These are phyloP conservation scores for Ashinkailepas kermadecensis DNA, from an alignment of 2,888 invertebrate genomes.

Conservation along the genomic window DNA sequence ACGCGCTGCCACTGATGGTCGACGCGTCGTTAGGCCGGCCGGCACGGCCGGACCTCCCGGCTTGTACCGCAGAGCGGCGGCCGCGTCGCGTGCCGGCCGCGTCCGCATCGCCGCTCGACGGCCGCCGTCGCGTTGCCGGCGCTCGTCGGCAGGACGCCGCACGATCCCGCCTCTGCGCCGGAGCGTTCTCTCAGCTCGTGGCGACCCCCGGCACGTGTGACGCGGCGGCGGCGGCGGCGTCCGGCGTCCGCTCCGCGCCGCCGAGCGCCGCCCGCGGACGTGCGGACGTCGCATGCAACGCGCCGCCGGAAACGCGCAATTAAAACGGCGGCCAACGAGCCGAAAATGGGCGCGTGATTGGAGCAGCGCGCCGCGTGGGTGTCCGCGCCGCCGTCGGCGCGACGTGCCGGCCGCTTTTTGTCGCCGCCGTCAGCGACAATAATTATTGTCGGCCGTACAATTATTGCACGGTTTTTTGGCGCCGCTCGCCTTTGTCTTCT, in stretches of 20 bases:
- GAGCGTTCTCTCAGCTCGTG: no score
- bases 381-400: not conserved
- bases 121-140: not conserved
- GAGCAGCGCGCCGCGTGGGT: not conserved
- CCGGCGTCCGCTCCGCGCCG: not conserved
- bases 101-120: not conserved
- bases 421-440: not conserved
- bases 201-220: no score
- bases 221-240: no score
- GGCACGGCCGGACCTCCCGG: no score
- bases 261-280: not conserved
- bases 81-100: not conserved
- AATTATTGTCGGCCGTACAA: conserved; percentile 8
- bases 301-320: conserved; percentile 4
- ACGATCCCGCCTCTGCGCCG: not conserved
- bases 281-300: not conserved
- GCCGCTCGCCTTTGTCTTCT: not conserved
- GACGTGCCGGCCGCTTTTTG: not conserved
- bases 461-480: conserved; percentile 14
- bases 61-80: no score
- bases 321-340: not conserved
- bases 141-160: not conserved
- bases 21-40: not conserved
- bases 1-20: not conserved
- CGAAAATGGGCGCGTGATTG: not conserved